Evolutionary conservation across 2,113 vertebrate species (phyloP).

Genomic region (Vulpes vulpes): DNA sequence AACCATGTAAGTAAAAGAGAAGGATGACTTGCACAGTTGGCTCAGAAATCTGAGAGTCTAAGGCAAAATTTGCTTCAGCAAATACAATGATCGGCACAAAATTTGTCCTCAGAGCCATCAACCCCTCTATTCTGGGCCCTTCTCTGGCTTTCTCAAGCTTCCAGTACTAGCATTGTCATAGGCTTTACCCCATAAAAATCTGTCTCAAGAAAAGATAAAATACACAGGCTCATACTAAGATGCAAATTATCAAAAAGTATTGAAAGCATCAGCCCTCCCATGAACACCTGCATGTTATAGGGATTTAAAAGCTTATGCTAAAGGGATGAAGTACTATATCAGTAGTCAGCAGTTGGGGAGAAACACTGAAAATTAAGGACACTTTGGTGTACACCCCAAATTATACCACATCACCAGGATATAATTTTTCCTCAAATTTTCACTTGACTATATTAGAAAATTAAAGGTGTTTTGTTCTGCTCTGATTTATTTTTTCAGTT

Average conservation of each 20-base stretch:
- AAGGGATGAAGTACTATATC: neutral
- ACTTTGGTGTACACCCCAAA: neutral
- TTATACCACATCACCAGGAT: neutral
- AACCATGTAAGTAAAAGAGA: constrained; percentile 27
- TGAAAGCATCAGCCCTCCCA: neutral
- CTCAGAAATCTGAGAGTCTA: neutral
- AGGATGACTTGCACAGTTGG: neutral
- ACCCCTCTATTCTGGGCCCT: neutral
- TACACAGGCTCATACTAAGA: neutral
- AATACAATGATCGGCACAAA: neutral
- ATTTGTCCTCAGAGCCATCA: neutral
- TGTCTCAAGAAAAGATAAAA: neutral
- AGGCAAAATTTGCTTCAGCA: constrained; percentile 18
- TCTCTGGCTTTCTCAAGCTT: neutral
- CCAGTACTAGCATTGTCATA: neutral
- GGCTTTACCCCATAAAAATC: neutral
- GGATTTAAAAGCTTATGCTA: neutral
- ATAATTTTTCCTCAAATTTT: constrained; percentile 29
- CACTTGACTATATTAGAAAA: constrained; percentile 1
- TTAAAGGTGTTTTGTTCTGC: neutral
- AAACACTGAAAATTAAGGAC: neutral
- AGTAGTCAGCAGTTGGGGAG: neutral
- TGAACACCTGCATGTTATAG: neutral
- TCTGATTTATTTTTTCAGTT: constrained; percentile 31
- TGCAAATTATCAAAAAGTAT: constrained; percentile 17